A percentile compares a stretch with the other conserved stretches of the same genome.
phyloP scores from a whole-genome alignment of 2,888 invertebrate species.

The Chalcosyrphus nemorum region DNA sequence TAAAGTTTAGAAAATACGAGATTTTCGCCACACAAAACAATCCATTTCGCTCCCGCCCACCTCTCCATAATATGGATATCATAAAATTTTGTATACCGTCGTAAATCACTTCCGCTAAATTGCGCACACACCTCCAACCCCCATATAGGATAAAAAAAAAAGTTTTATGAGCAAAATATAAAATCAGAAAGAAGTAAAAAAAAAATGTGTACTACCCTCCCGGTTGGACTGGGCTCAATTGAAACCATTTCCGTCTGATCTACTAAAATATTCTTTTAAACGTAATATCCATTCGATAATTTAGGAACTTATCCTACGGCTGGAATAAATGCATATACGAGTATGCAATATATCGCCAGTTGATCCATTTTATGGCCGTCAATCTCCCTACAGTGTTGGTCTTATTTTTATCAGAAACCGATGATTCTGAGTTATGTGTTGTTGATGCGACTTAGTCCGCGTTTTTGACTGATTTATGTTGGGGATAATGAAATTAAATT shows the following conservation, averaged over 20 bases:
- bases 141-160: no score
- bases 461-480: background rate
- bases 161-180: background rate
- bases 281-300: constrained; percentile 19
- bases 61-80: background rate
- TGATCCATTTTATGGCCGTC: constrained; percentile 45
- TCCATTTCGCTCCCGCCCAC: background rate
- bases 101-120: constrained; percentile 20
- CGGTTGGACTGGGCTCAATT: background rate
- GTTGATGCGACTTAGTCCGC: background rate
- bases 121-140: background rate
- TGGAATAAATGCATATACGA: constrained; percentile 45
- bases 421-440: constrained; percentile 18
- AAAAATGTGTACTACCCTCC: background rate
- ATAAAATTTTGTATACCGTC: background rate
- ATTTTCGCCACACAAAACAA: background rate
- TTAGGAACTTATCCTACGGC: constrained; percentile 34
- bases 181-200: background rate
- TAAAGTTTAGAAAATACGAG: no score
- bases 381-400: constrained; percentile 15
- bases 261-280: constrained; percentile 21
- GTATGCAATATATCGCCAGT: constrained; percentile 34
- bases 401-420: constrained; percentile 4
- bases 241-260: background rate
- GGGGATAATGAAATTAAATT: constrained; percentile 38